Evolutionary conservation across 2,888 invertebrate genomes (phyloP), one percentile per base, ranked within the genome.

Genomic region (Drosophila anomalata): DNA sequence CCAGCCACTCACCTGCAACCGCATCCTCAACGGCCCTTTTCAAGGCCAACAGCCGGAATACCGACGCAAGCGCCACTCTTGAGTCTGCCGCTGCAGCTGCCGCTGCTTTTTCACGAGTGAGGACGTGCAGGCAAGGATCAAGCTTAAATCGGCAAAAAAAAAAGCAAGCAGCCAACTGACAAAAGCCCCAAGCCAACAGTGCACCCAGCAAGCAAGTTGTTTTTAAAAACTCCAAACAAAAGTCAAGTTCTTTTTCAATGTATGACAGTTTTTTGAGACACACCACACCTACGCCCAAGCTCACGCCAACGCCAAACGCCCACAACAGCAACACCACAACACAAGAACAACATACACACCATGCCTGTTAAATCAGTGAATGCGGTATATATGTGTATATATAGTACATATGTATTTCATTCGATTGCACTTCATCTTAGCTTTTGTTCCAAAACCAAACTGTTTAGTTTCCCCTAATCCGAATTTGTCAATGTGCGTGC

Each of bases 31-130:
- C 94, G 92, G 20, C 56, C 55, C 8, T 65, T 31, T 7, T 22
- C 55, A 3, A 26, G 65, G 56, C 46, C 57, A 14, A 31, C 58
- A n/a, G 68, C 74, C 20, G 56, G 55, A 22, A 47, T 47, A 93
- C 94, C 92, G 51, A 93, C 94, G 90, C 92, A 90, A 79, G 46
- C 90, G 82, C 81, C 91, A 56, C 74, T 92, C 66, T 76, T 91
- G 78, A 90, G 91, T 62, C 81, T 91, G 75, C 90, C 90, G 65
- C 77, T 91, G 75, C 90, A 89, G 65, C 77, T 91, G 89, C 89
- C 91, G 73, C 78, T 91, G 73, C 85, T 91, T 58, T 91, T 91
- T 77, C 91, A 89, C 48, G 91, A 42, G 39, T 2, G 39, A n/a
- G 14, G 39, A 39, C 17, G 17, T 17, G 39, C 14, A 39, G 39